Base-by-base conservation (phyloP, 1,140 invertebrate genomes). In the Melipona quadrifasciata region DNA sequence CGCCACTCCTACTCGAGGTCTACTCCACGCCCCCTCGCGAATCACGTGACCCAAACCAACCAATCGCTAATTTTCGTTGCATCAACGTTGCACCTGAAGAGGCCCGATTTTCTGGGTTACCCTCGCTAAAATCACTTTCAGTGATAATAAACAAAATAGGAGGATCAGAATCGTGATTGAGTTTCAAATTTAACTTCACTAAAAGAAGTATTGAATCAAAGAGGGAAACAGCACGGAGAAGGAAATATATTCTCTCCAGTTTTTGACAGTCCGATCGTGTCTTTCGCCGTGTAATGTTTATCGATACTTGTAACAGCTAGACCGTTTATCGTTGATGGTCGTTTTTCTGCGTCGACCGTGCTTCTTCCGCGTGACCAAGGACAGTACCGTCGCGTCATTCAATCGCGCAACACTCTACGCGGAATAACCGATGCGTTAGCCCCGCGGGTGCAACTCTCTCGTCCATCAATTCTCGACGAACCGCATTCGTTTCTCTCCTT, bases 371-470 rank as follows among this genome's bases (percentile, higher is more conserved):
- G 58, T 24, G 71, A 65, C 82, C 57, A 71, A 51, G 24, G 31
- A 31, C 47, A 57, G 47, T 78, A 78, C 86, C 87, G 55, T 19
- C 19, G 19, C 88, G 88, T 90, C 87, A 85, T 89, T 89, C 76
- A 90, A 90, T 91, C 89, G 90, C 72, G 82, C 80, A 85, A 84
- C 80, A 85, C 89, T 71, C 31, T 53, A 72, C 72, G 17, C 78
- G 80, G 86, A 80, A 87, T 91, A 47, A 84, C 82, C 74, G 80
- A 89, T 87, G 80, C 76, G 21, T 6, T 27, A 51, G 51, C 24
- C 58, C 58, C 68, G 57, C 53, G n/a, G 73, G n/a, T 65, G 61
- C 82, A 19, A 34, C 53, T 78, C 80, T 82, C 80, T 82, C 57
- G 64, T 65, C 84, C 72, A 75, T 82, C 80, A 64, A 74, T 85